Percentiles rank a stretch among this genome's conserved stretches.
These are phyloP conservation scores for Paraplagusia blochii DNA, from an alignment of 2,113 vertebrate genomes.

Conservation along the genomic window DNA sequence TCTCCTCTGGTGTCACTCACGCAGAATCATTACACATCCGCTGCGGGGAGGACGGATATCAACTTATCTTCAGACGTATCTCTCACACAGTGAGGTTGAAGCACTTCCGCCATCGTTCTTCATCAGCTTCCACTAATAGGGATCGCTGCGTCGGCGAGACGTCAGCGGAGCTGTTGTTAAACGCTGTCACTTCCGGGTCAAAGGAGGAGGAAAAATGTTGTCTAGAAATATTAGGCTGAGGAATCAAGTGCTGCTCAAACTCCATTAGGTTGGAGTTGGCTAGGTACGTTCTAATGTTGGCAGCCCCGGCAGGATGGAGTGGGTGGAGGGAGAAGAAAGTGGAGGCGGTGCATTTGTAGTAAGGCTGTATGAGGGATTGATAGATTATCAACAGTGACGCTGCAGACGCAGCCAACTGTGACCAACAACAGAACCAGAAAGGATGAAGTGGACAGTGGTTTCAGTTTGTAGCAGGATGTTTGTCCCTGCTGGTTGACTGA, in stretches of 20 bases:
- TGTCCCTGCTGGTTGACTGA: no score
- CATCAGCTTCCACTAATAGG: constrained; percentile 18
- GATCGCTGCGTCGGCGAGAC: background rate
- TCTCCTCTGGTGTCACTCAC: constrained; percentile 25
- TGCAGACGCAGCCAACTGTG: no score
- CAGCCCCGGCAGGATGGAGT: no score
- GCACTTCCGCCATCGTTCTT: constrained; percentile 41
- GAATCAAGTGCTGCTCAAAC: constrained; percentile 10
- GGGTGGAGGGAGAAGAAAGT: no score
- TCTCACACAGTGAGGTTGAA: constrained; percentile 48
- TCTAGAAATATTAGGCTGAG: constrained; percentile 6
- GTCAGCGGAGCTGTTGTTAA: background rate
- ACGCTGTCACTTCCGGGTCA: constrained; percentile 4
- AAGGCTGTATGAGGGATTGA: no score
- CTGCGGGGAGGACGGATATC: constrained; percentile 24
- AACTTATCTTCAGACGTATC: constrained; percentile 30
- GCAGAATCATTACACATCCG: constrained; percentile 41
- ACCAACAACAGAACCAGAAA: no score
- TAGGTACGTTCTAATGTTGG: no score
- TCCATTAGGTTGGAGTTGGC: no score
- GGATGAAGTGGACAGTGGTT: no score
- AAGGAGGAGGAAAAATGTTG: background rate
- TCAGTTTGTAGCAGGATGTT: no score
- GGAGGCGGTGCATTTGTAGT: no score
- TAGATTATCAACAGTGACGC: no score